Evolutionary conservation across 2,888 invertebrate species (phyloP).

Genomic region (Eupsilia transversa): DNA sequence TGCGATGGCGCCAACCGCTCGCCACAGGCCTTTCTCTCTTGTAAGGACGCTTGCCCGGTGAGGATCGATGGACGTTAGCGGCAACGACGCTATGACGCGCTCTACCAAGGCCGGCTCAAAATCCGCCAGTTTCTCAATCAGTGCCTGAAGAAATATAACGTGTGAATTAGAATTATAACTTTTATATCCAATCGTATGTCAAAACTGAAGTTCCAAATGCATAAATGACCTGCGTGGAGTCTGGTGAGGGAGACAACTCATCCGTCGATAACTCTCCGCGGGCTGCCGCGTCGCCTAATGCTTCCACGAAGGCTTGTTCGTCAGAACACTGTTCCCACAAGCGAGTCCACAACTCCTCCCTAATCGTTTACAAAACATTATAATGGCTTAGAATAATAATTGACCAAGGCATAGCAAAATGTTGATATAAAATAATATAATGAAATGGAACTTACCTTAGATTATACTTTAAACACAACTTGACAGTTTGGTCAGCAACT

Average conservation of each 20-base stretch:
- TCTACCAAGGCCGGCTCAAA: conserved; percentile 92
- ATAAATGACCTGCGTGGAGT: conserved; percentile 88
- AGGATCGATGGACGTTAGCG: conserved; percentile 84
- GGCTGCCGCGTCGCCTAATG: conserved; percentile 92
- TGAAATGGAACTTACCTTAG: conserved; percentile 75
- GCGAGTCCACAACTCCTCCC: conserved; percentile 84
- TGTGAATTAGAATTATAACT: not conserved
- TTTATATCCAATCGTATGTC: not conserved
- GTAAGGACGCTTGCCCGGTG: conserved; percentile 86
- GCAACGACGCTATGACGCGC: conserved; percentile 91
- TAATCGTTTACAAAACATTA: conserved; percentile 61
- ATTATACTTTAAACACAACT: conserved; percentile 82
- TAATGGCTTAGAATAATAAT: conserved; percentile 15
- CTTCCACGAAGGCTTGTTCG: conserved; percentile 91
- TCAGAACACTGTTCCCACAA: conserved; percentile 88
- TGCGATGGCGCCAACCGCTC: conserved; percentile 85
- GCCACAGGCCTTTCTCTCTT: conserved; percentile 82
- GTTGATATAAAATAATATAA: not conserved
- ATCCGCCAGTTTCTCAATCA: conserved; percentile 92
- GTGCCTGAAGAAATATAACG: conserved; percentile 79
- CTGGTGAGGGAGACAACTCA: conserved; percentile 87
- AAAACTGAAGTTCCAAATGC: not conserved
- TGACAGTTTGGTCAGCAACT: conserved; percentile 82
- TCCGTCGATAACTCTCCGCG: conserved; percentile 90
- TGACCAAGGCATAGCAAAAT: not conserved